A percentile compares a stretch with the other conserved stretches of the same genome.
Conservation (phyloP, 2,888 invertebrate species). For the Cephus pulcher region DNA sequence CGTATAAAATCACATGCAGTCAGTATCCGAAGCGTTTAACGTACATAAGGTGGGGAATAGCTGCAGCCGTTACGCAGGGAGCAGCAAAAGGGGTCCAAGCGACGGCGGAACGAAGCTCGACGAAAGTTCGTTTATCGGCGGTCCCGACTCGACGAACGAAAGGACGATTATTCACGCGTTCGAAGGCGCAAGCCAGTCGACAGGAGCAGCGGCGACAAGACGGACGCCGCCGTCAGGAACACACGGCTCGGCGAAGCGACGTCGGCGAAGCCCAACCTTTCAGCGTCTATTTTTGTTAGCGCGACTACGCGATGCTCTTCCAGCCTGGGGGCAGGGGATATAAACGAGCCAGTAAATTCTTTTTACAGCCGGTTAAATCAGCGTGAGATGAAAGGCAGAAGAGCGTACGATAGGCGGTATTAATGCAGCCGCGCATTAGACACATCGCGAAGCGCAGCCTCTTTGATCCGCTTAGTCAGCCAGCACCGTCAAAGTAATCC, state of each 20-base stretch:
- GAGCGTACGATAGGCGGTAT: slow-evolving; percentile 39
- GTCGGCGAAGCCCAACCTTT: slow-evolving; percentile 37
- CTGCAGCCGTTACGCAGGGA: neutral
- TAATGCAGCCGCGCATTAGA: slow-evolving; percentile 46
- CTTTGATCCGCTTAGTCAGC: slow-evolving; percentile 54
- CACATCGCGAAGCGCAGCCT: slow-evolving; percentile 29
- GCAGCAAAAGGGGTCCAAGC: neutral
- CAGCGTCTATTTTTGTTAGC: slow-evolving; percentile 51
- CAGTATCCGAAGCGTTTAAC: neutral
- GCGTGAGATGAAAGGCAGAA: slow-evolving; percentile 54
- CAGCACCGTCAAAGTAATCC: slow-evolving; percentile 52
- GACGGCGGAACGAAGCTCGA: slow-evolving; percentile 10
- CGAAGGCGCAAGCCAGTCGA: neutral
- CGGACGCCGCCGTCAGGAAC: slow-evolving; percentile 1
- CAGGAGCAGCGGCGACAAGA: neutral
- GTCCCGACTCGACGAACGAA: slow-evolving; percentile 12
- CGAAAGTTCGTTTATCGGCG: slow-evolving; percentile 12
- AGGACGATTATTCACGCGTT: slow-evolving; percentile 6
- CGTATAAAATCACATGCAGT: neutral
- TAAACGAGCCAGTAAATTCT: slow-evolving; percentile 52
- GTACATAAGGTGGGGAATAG: neutral
- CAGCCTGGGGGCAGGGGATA: slow-evolving; percentile 1
- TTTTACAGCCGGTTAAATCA: slow-evolving; percentile 59
- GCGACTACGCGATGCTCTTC: slow-evolving; percentile 17
- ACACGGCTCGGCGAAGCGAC: slow-evolving; percentile 2